A percentile compares a stretch with the other conserved stretches of the same genome.
These are phyloP conservation scores for Platichthys stellatus DNA, from an alignment of 2,113 vertebrate genomes.

Conservation along the genomic window DNA sequence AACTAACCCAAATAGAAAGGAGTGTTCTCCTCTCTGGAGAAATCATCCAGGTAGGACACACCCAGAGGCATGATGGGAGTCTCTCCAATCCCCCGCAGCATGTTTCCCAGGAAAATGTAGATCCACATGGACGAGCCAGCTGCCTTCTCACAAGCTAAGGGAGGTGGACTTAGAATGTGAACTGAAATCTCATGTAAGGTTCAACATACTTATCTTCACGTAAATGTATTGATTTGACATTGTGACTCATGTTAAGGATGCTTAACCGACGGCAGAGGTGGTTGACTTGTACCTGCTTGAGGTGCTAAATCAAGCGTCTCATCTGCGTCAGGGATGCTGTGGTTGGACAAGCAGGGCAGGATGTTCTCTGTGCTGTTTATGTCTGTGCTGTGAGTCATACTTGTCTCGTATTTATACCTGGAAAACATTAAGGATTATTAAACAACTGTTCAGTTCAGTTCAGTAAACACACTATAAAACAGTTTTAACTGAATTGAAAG, in stretches of 20 bases:
- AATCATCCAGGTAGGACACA: slow-evolving; percentile 94
- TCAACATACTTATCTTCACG: background rate
- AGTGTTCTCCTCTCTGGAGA: slow-evolving; percentile 88
- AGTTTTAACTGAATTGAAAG: background rate
- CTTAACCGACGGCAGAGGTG: background rate
- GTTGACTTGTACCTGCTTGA: slow-evolving; percentile 56
- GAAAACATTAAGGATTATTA: slow-evolving; percentile 14
- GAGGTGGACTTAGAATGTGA: background rate
- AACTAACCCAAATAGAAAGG: slow-evolving; percentile 92
- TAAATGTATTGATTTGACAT: background rate
- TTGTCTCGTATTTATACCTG: slow-evolving; percentile 84
- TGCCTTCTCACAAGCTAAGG: slow-evolving; percentile 87
- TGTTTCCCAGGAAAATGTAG: slow-evolving; percentile 92
- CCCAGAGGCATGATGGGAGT: slow-evolving; percentile 94
- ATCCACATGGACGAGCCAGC: slow-evolving; percentile 89
- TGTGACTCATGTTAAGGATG: background rate
- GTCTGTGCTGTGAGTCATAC: slow-evolving; percentile 57
- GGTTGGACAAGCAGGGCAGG: slow-evolving; percentile 75
- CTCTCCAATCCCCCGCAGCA: slow-evolving; percentile 94
- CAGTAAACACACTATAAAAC: too few relatives aligned
- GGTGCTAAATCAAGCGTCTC: slow-evolving; percentile 8
- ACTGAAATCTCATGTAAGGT: background rate
- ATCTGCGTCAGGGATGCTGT: slow-evolving; percentile 28
- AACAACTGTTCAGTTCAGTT: background rate
- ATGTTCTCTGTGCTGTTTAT: slow-evolving; percentile 67